phyloP scores from a whole-genome alignment of 2,888 invertebrate species.

The Cephus spinipes region DNA sequence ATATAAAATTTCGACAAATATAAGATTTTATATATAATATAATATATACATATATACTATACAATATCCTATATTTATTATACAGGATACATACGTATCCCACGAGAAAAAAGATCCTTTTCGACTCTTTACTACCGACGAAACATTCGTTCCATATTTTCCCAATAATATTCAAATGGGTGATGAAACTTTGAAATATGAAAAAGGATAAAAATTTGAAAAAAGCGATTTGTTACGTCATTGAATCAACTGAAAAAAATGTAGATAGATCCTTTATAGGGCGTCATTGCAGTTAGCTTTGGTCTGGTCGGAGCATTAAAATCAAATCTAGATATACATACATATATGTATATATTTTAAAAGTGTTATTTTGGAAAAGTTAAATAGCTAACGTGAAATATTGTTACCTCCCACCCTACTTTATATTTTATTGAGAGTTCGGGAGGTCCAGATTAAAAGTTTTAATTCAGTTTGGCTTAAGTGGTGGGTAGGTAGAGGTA shows the following conservation, averaged over 20 bases:
- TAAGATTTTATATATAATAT: too few relatives aligned
- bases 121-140: too few relatives aligned
- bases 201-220: not conserved
- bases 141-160: not conserved
- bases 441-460: slow-evolving; percentile 27
- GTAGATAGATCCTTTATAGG: not conserved
- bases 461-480: slow-evolving; percentile 35
- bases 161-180: not conserved
- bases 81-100: not conserved
- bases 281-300: not conserved
- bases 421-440: slow-evolving; percentile 16
- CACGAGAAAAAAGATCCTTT: not conserved
- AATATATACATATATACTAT: too few relatives aligned
- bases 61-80: too few relatives aligned
- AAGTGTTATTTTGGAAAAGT: slow-evolving; percentile 16
- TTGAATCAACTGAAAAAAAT: not conserved
- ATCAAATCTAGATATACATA: not conserved
- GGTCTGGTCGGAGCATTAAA: not conserved
- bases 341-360: not conserved
- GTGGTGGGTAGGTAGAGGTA: slow-evolving; percentile 23
- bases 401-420: slow-evolving; percentile 23
- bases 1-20: too few relatives aligned
- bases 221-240: not conserved
- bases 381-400: slow-evolving; percentile 26
- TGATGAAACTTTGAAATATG: too few relatives aligned